Evolutionary conservation across 2,113 vertebrate species (phyloP).

Genomic region (Rhinichthys klamathensis): DNA sequence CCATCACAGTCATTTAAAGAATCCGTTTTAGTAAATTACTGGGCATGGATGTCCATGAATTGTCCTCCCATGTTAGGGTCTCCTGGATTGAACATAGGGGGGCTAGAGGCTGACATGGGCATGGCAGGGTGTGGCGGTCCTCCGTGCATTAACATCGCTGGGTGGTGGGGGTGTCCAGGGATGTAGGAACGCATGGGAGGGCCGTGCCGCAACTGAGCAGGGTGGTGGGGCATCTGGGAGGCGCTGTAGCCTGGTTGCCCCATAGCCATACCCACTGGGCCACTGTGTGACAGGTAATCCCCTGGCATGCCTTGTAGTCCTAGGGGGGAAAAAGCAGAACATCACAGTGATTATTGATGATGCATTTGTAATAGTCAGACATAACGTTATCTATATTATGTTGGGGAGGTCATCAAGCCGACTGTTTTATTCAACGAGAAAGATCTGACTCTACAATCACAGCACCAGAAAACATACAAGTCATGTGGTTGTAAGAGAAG

Average conservation of each 20-base stretch:
- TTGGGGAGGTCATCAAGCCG: background rate
- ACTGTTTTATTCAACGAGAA: background rate
- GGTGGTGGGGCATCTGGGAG: conserved; percentile 84
- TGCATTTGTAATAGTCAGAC: background rate
- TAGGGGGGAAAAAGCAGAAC: conserved; percentile 68
- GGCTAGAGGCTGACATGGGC: conserved; percentile 89
- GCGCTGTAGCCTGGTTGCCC: conserved; percentile 85
- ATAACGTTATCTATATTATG: background rate
- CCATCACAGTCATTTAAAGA: conserved; percentile 69
- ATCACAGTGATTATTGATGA: conserved; percentile 50
- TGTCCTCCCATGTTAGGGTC: conserved; percentile 85
- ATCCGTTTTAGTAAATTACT: conserved; percentile 83
- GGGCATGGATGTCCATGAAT: conserved; percentile 89
- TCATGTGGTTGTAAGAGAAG: conserved; percentile 18
- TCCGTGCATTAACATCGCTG: conserved; percentile 87
- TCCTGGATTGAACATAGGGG: conserved; percentile 85
- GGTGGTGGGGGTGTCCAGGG: conserved; percentile 89
- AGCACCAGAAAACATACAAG: conserved; percentile 4
- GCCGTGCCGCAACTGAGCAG: conserved; percentile 84
- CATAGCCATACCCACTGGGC: conserved; percentile 86
- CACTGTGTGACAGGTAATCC: conserved; percentile 90
- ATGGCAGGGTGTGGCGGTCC: conserved; percentile 88
- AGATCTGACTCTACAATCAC: background rate
- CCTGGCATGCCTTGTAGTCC: conserved; percentile 91
- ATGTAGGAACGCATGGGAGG: conserved; percentile 88